phyloP scores from a whole-genome alignment of 30 jellyfish, hydroid and myxozoan species.

The Haliclystus octoradiatus region DNA sequence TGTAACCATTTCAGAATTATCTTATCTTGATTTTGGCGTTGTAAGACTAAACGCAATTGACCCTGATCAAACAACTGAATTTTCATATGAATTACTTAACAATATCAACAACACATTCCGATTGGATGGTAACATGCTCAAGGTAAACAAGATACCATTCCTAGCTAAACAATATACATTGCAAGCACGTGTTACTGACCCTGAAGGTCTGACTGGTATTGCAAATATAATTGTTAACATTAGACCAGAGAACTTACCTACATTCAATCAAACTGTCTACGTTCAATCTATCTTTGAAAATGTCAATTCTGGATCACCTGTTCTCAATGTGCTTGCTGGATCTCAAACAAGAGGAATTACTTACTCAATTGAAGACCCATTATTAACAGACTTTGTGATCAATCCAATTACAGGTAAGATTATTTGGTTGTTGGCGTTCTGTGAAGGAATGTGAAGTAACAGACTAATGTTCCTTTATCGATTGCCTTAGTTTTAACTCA shows the following conservation, averaged over 20 bases:
- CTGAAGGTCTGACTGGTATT: conserved; percentile 2
- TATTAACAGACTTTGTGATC: background rate
- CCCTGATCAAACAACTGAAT: conserved; percentile 17
- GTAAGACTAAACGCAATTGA: conserved; percentile 26
- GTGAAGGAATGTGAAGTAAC: no score
- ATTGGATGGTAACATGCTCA: background rate
- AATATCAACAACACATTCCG: background rate
- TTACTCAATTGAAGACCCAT: conserved; percentile 5
- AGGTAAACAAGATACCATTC: conserved; percentile 1
- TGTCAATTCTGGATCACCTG: background rate
- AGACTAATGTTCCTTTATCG: no score
- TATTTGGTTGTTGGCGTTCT: no score
- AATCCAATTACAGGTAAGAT: background rate
- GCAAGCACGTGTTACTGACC: conserved; percentile 6
- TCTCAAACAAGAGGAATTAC: conserved; percentile 1
- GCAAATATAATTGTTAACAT: conserved; percentile 4
- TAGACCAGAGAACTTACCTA: conserved; percentile 3
- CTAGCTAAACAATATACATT: background rate
- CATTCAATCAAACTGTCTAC: background rate
- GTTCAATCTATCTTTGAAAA: background rate
- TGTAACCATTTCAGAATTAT: conserved; percentile 30
- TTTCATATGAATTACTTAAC: background rate
- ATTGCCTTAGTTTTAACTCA: no score
- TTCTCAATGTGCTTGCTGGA: background rate
- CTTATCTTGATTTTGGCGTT: conserved; percentile 39